These are phyloP conservation scores for Streblospio benedicti DNA, from an alignment of 1,140 invertebrate genomes.

Conservation along the genomic window DNA sequence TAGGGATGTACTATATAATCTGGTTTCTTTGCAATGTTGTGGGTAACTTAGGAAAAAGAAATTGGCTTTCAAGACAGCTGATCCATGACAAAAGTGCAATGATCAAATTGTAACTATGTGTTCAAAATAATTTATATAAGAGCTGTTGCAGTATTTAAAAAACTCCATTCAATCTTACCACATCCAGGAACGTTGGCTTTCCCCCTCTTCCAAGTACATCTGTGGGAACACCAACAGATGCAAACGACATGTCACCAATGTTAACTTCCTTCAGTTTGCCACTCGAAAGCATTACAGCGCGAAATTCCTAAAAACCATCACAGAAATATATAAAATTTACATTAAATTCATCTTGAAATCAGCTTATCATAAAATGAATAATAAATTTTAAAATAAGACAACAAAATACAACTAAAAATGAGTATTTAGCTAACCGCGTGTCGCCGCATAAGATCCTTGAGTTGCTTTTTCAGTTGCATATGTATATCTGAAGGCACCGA, in stretches of 20 bases:
- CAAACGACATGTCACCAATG: not conserved
- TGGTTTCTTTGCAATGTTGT: not conserved
- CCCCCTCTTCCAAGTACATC: no score
- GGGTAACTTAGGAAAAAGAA: not conserved
- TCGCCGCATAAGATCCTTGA: not conserved
- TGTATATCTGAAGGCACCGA: not conserved
- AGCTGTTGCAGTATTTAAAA: no score
- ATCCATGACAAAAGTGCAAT: not conserved
- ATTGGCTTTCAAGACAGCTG: not conserved
- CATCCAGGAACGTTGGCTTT: no score
- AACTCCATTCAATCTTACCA: no score
- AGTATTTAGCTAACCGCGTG: no score
- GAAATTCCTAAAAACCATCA: no score
- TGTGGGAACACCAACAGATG: not conserved
- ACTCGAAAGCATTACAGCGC: not conserved
- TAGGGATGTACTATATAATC: not conserved
- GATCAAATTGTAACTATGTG: not conserved
- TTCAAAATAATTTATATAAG: not conserved
- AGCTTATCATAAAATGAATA: no score
- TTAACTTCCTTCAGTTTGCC: not conserved
- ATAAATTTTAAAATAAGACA: no score
- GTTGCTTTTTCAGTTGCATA: slow-evolving; percentile 3
- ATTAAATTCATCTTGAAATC: no score
- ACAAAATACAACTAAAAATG: no score
- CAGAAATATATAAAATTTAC: no score